These are phyloP conservation scores for Pseudocheirus occidentalis DNA, from an alignment of 2,797 vertebrate genomes.

Conservation along the genomic window DNA sequence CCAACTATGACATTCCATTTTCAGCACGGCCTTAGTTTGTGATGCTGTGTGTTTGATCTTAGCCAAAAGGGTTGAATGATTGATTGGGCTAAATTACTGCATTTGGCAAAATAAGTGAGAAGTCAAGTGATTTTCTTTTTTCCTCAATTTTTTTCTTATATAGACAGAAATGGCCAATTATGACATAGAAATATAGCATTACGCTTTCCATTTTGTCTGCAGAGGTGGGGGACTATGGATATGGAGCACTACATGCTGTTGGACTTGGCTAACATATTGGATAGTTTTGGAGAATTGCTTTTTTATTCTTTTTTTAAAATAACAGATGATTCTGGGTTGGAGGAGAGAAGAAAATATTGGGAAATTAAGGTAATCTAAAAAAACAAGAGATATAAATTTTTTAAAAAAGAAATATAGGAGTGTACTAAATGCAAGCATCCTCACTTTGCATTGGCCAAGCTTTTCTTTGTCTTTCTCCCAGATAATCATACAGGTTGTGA, in stretches of 20 bases:
- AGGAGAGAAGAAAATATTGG: neutral
- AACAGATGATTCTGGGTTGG: neutral
- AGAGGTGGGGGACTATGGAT: neutral
- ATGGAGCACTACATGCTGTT: neutral
- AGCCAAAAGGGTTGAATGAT: neutral
- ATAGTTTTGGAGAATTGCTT: too few species aligned
- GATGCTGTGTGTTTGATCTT: neutral
- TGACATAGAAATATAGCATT: neutral
- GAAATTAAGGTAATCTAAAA: neutral
- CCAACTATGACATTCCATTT: neutral
- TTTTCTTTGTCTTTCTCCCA: neutral
- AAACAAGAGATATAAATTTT: neutral
- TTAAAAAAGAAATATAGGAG: neutral
- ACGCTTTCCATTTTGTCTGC: neutral
- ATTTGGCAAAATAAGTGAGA: neutral
- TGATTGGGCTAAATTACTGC: neutral
- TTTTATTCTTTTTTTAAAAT: neutral
- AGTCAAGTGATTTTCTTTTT: neutral
- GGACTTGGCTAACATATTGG: neutral
- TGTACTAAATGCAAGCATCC: neutral
- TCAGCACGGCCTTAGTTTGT: neutral
- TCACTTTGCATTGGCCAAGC: neutral
- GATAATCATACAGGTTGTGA: too few species aligned
- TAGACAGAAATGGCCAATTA: neutral
- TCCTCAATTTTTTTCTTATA: too few species aligned